Evolutionary conservation across 1,140 invertebrate genomes (phyloP), one percentile per base, ranked within the genome.

Genomic region (Leptonema lineaticorne): DNA sequence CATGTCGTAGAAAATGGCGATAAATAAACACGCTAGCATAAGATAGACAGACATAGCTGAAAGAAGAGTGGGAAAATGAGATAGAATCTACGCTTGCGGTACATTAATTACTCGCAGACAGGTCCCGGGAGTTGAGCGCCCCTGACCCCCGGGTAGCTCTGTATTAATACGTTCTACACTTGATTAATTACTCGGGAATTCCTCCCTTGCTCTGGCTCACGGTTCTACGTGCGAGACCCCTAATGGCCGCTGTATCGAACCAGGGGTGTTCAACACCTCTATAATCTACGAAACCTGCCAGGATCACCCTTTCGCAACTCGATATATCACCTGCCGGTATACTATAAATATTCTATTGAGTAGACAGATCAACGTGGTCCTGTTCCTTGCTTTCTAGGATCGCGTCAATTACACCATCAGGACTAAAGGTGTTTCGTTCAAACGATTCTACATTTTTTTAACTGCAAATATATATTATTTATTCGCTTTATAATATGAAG

Each of bases 121-220:
- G 59, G 26, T 46, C 16, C 26, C 59, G 18, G 59, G 29, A 62
- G 29, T 22, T 45, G 7, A n/a, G 37, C 33, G 24, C 57, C 57
- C 57, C 24, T 59, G 28, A 33, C 57, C 57, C 24, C n/a, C 33
- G 29, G 28, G 33, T 28, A 26, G 18, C 16, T 33, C 28, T 59
- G 30, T 59, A 59, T 62, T 62, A 62, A 62, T 62, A 62, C 59
- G 59, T 46, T 62, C 59, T n/a, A 46, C 33, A 24, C 33, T 62
- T 62, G 59, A 62, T 62, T 62, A 62, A 62, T 62, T 62, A 46
- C 41, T 33, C n/a, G 9, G 59, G 59, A 62, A 62, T 62, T 45
- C 59, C 58, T 37, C 24, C 16, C 5, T 20, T 11, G 5, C 37
- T 41, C 37, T 41, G 11, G 11, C 37, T 41, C 37, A 11, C 16